Base-by-base conservation (phyloP, 2,797 vertebrate species). In the Malacoctenus gilli region DNA sequence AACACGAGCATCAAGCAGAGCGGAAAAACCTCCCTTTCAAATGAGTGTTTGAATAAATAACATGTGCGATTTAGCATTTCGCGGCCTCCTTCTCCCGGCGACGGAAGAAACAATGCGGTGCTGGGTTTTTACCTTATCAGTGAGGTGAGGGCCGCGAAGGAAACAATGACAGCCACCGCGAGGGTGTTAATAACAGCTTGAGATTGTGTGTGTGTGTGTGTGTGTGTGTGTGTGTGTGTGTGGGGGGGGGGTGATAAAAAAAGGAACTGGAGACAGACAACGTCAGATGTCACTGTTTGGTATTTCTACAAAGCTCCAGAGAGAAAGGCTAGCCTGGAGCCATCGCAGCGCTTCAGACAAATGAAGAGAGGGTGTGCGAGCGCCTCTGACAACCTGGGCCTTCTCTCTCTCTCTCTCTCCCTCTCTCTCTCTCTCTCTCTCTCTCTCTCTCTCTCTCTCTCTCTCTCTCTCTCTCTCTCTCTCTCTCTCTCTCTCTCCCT, bases 241-340 rank as follows among this genome's bases (percentile, higher is more conserved):
- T 28, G 25, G 41, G 54, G 72, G 51, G 4, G 20, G 60, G 64
- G 72, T 38, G 66, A 82, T 54, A 71, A 75, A 84, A 72, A 80
- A 72, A 50, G 38, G 60, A 70, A 77, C 23, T 35, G 67, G 68
- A 89, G 86, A 90, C 80, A 86, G 85, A 85, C 77, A 74, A 80
- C 72, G 74, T 85, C 84, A 85, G 87, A 89, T 86, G 84, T 85
- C 88, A 89, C 79, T 41, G 72, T 90, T 89, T 91, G 89, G 87
- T 91, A 88, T 91, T 91, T 91, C 59, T 87, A 67, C 75, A 90
- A 91, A 91, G 83, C 90, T 92, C 89, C 54, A 84, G 89, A 92
- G 90, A 90, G 89, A 79, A 82, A 77, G 38, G 64, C 50, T 87
- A 76, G 88, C 89, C 91, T 68, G 77, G 61, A 92, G 90, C 89